Conservation (phyloP, 2,113 vertebrate species). For the Lucifuga dentata region DNA sequence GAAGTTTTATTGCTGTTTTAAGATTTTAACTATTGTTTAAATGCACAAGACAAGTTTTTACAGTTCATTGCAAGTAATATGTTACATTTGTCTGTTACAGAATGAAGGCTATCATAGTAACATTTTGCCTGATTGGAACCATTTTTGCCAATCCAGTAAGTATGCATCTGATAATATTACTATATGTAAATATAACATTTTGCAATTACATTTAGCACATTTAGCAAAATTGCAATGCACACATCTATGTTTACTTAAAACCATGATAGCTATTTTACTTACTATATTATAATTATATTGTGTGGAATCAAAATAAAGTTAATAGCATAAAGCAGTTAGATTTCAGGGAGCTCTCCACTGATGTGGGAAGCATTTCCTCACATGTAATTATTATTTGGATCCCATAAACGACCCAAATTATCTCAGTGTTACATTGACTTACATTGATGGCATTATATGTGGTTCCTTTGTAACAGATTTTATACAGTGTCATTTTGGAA, state of each 20-base stretch:
- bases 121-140: constrained; percentile 71
- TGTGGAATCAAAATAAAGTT: neutral
- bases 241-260: neutral
- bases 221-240: neutral
- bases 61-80: too few species aligned
- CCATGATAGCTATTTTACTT: too few species aligned
- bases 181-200: neutral
- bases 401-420: too few species aligned
- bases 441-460: neutral
- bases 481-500: constrained; percentile 32
- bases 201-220: neutral
- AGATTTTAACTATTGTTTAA: too few species aligned
- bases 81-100: constrained; percentile 49
- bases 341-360: too few species aligned
- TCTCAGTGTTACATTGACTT: neutral
- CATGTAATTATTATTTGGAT: too few species aligned
- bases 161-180: constrained; percentile 5
- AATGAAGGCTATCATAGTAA: constrained; percentile 65
- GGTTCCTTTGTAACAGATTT: constrained; percentile 63
- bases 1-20: neutral
- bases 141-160: constrained; percentile 75
- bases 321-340: too few species aligned
- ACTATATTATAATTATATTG: too few species aligned
- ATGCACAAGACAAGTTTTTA: too few species aligned
- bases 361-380: too few species aligned